Conservation (phyloP, 2,888 invertebrate genomes). For the Tineola bisselliella region DNA sequence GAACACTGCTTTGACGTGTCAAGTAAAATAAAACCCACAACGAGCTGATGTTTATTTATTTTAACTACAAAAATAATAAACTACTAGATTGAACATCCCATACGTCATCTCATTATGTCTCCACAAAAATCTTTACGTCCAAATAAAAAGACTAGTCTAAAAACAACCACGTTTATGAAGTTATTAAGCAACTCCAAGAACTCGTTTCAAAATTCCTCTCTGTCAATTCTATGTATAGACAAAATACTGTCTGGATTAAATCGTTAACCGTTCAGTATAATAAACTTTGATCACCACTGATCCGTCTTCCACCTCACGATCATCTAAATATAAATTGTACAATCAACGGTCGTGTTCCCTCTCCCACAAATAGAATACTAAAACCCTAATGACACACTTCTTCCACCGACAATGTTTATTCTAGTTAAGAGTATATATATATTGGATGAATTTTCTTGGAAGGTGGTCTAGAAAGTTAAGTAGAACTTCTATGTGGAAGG, state of each 20-base stretch:
- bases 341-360: neutral
- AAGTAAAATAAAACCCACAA: too few species aligned
- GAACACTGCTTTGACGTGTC: too few species aligned
- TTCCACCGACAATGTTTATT: conserved; percentile 19
- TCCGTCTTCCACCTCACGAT: conserved; percentile 31
- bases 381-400: conserved; percentile 55
- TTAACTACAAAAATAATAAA: neutral
- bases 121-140: too few species aligned
- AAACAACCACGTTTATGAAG: too few species aligned
- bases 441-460: neutral
- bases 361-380: conserved; percentile 39
- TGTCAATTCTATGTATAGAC: neutral
- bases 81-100: neutral
- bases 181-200: too few species aligned
- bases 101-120: neutral
- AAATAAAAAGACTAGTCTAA: neutral
- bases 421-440: neutral
- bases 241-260: conserved; percentile 2
- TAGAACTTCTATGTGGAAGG: neutral
- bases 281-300: conserved; percentile 46
- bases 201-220: neutral
- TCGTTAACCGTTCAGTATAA: conserved; percentile 15
- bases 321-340: conserved; percentile 24
- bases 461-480: neutral
- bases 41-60: neutral